Evolutionary conservation across 2,797 vertebrate genomes (phyloP).

Genomic region (Brachyrhaphis roseni): DNA sequence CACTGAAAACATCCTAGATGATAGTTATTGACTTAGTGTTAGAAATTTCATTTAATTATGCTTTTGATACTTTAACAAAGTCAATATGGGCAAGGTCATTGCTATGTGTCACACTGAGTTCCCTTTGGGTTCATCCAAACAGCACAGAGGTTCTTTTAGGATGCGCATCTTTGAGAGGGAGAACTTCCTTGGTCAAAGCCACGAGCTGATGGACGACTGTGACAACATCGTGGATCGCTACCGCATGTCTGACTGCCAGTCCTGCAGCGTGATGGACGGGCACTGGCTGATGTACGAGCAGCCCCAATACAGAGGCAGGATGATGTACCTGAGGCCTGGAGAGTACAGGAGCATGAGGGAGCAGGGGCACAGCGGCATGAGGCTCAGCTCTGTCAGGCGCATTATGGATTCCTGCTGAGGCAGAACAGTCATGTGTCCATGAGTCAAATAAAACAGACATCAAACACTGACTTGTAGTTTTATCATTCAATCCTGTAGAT

Average conservation of each 20-base stretch:
- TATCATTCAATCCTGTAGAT: neutral
- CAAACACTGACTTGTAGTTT: neutral
- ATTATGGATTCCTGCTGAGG: conserved; percentile 69
- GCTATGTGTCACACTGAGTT: neutral
- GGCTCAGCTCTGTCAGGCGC: conserved; percentile 62
- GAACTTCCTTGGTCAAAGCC: conserved; percentile 63
- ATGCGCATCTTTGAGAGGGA: conserved; percentile 75
- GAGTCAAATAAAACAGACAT: conserved; percentile 47
- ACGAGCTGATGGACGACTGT: conserved; percentile 73
- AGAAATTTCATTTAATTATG: neutral
- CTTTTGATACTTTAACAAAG: neutral
- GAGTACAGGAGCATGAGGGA: conserved; percentile 78
- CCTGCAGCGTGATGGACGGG: conserved; percentile 64
- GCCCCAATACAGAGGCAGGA: conserved; percentile 68
- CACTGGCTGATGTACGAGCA: conserved; percentile 3
- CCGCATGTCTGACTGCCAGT: conserved; percentile 68
- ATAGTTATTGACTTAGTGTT: neutral
- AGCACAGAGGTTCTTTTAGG: conserved; percentile 70
- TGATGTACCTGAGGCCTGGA: conserved; percentile 74
- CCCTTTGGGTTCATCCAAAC: conserved; percentile 33
- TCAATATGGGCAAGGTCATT: neutral
- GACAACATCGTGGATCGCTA: conserved; percentile 70
- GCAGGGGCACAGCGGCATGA: conserved; percentile 53
- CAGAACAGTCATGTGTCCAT: conserved; percentile 6
- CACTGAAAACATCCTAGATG: neutral